These are phyloP conservation scores for Resseliella maxima DNA, from an alignment of 2,888 invertebrate genomes.

Conservation along the genomic window DNA sequence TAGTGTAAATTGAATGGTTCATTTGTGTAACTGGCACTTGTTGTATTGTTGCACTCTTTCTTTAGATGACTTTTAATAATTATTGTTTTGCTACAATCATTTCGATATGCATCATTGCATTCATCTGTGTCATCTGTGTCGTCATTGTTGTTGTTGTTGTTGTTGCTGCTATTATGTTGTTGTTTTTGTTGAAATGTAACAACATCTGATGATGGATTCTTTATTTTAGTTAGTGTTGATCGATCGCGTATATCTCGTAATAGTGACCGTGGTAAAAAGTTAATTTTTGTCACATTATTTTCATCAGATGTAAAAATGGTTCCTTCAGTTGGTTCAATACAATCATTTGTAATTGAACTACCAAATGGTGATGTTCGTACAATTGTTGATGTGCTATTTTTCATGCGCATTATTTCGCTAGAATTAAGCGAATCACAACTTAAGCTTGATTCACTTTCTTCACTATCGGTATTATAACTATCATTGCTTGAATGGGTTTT, in stretches of 20 bases:
- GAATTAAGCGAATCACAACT: conserved; percentile 86
- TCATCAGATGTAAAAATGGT: conserved; percentile 39
- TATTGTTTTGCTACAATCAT: conserved; percentile 1
- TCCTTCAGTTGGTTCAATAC: background rate
- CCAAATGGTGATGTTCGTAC: background rate
- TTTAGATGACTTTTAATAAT: background rate
- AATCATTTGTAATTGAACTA: background rate
- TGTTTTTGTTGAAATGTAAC: background rate
- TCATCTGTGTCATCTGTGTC: background rate
- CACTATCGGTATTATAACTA: conserved; percentile 73
- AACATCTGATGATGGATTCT: background rate
- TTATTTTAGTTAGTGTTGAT: conserved; percentile 68
- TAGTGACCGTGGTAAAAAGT: conserved; percentile 73
- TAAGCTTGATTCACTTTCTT: conserved; percentile 76
- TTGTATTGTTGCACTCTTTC: background rate
- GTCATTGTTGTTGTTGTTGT: background rate
- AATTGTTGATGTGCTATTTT: background rate
- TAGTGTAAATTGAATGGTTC: conserved; percentile 55
- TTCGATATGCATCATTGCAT: conserved; percentile 46
- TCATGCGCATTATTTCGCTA: conserved; percentile 70
- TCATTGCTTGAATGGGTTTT: conserved; percentile 67
- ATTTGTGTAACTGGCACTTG: conserved; percentile 54
- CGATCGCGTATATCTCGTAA: conserved; percentile 78
- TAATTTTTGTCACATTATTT: conserved; percentile 57
- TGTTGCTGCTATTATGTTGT: no score